Percentiles rank a stretch among this genome's conserved stretches.
phyloP scores from a whole-genome alignment of 2,888 invertebrate genomes.

The Syritta pipiens region DNA sequence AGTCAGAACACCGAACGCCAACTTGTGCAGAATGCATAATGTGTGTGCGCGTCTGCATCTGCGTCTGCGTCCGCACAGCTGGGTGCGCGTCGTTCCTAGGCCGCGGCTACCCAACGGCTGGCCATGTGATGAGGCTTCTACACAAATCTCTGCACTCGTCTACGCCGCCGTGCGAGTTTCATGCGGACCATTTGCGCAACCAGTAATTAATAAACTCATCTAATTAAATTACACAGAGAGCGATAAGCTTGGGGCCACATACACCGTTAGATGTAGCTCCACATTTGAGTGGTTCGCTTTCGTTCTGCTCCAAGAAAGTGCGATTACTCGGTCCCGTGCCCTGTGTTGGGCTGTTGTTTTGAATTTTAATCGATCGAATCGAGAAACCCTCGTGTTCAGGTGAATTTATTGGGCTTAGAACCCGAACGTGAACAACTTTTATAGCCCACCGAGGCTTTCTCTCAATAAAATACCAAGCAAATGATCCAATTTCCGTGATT shows the following conservation, averaged over 20 bases:
- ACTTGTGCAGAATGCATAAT: slow-evolving; percentile 53
- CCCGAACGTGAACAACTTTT: background rate
- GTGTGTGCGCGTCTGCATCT: slow-evolving; percentile 42
- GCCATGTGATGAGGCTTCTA: slow-evolving; percentile 5
- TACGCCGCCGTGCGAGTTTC: background rate
- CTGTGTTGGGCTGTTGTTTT: slow-evolving; percentile 50
- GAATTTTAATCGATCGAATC: slow-evolving; percentile 61
- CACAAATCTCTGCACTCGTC: slow-evolving; percentile 13
- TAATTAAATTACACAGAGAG: slow-evolving; percentile 59
- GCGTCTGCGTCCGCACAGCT: slow-evolving; percentile 59
- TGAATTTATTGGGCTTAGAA: slow-evolving; percentile 39
- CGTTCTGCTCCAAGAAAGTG: too few relatives aligned
- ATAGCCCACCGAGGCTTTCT: slow-evolving; percentile 40
- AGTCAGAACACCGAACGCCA: slow-evolving; percentile 43
- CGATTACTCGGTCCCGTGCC: too few relatives aligned
- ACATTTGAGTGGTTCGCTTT: slow-evolving; percentile 1
- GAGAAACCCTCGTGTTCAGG: slow-evolving; percentile 9
- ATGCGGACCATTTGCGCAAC: slow-evolving; percentile 32
- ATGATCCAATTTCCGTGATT: slow-evolving; percentile 61
- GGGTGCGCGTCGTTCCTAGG: slow-evolving; percentile 21
- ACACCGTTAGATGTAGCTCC: slow-evolving; percentile 18
- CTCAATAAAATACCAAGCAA: slow-evolving; percentile 44
- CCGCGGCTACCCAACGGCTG: background rate
- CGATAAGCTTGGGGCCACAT: slow-evolving; percentile 12
- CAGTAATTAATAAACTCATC: slow-evolving; percentile 65